Percentiles rank a stretch among this genome's conserved stretches.
Evolutionary conservation across 2,113 vertebrate genomes (phyloP).

Genomic region (Tursiops truncatus): DNA sequence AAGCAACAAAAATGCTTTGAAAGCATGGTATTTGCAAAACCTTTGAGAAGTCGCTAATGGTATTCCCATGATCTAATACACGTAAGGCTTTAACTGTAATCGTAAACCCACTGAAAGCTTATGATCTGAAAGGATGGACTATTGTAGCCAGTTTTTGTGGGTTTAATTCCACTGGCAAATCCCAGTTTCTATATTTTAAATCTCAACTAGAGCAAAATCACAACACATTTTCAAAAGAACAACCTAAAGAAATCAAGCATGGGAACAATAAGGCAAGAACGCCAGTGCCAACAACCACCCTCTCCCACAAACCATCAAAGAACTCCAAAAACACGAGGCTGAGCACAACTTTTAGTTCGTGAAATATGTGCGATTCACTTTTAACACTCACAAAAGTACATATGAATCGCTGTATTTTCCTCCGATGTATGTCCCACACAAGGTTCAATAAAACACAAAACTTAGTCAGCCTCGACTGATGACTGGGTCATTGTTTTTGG

Average conservation of each 20-base stretch:
- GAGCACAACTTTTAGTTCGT: not conserved
- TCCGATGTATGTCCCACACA: conserved; percentile 4
- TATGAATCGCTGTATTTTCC: conserved; percentile 33
- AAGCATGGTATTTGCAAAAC: conserved; percentile 63
- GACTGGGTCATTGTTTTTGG: conserved; percentile 6
- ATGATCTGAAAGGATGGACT: conserved; percentile 59
- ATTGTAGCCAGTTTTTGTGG: conserved; percentile 41
- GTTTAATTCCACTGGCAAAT: conserved; percentile 69
- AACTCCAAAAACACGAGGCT: not conserved
- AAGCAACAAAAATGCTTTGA: conserved; percentile 61
- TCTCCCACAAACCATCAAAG: not conserved
- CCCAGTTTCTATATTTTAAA: conserved; percentile 67
- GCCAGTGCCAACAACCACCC: not conserved
- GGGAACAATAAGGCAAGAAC: not conserved
- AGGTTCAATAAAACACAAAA: conserved; percentile 35
- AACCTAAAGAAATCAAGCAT: not conserved
- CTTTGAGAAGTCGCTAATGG: conserved; percentile 51
- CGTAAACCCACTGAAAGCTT: conserved; percentile 45
- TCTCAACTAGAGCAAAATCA: conserved; percentile 64
- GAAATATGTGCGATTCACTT: not conserved
- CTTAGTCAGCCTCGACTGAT: not conserved
- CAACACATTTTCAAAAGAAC: not conserved
- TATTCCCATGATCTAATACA: conserved; percentile 59
- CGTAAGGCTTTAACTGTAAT: conserved; percentile 36
- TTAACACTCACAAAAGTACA: not conserved